Conservation (phyloP, 2,888 invertebrate genomes). For the Oligia strigilis region DNA sequence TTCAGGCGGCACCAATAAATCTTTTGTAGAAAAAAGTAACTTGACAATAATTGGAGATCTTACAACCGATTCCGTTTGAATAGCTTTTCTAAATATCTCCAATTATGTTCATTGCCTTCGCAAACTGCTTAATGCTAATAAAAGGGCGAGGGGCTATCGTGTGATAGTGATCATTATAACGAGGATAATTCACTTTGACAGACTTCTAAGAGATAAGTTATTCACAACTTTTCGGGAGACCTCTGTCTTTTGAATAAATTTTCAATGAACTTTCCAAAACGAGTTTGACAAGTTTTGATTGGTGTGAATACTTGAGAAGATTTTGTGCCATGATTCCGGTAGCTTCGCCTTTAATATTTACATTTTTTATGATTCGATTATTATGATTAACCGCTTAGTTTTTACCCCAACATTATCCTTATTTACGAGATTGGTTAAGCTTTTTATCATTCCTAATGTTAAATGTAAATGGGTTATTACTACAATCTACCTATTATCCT, state of each 20-base stretch:
- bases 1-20: conserved; percentile 37
- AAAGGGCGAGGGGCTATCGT: conserved; percentile 71
- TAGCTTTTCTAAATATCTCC: conserved; percentile 55
- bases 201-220: conserved; percentile 84
- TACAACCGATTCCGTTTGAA: conserved; percentile 36
- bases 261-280: conserved; percentile 84
- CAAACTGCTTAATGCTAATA: conserved; percentile 68
- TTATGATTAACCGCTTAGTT: conserved; percentile 32
- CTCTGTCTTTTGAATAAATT: conserved; percentile 87
- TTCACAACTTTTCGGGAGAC: conserved; percentile 77
- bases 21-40: conserved; percentile 33
- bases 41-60: conserved; percentile 39
- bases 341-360: conserved; percentile 57
- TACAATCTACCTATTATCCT: neutral
- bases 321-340: conserved; percentile 64
- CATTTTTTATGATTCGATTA: conserved; percentile 61
- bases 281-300: conserved; percentile 86
- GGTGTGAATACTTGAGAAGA: conserved; percentile 79
- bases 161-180: conserved; percentile 77
- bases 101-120: conserved; percentile 64
- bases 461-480: conserved; percentile 13
- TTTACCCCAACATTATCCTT: conserved; percentile 5
- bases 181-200: conserved; percentile 83
- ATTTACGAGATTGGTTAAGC: neutral
- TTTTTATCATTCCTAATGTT: neutral